phyloP scores from a whole-genome alignment of 2,888 invertebrate genomes.

The Drosophila robusta region DNA sequence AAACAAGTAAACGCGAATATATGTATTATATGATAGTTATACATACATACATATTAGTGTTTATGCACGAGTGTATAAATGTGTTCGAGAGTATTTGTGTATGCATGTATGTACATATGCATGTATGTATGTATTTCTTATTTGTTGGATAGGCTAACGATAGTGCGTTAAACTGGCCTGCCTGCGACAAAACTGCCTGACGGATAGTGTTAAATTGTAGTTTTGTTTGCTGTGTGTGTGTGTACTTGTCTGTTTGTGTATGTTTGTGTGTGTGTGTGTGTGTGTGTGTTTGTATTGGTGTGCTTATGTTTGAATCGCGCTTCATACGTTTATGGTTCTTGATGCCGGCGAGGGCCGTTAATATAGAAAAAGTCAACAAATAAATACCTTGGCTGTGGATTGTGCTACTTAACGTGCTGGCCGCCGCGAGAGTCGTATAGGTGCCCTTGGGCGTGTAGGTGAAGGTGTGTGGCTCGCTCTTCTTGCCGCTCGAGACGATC shows the following conservation, averaged over 20 bases:
- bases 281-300: neutral
- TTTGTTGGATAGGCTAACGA: constrained; percentile 24
- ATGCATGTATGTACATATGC: constrained; percentile 3
- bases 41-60: constrained; percentile 22
- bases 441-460: constrained; percentile 89
- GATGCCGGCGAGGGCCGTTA: constrained; percentile 28
- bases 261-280: constrained; percentile 5
- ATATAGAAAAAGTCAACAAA: constrained; percentile 69
- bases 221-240: constrained; percentile 6
- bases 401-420: constrained; percentile 83
- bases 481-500: constrained; percentile 93
- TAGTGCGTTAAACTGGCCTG: constrained; percentile 39
- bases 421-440: constrained; percentile 82
- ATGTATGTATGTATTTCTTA: constrained; percentile 7
- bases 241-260: constrained; percentile 4
- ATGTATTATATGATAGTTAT: constrained; percentile 8
- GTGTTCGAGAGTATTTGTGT: neutral
- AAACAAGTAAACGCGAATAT: constrained; percentile 16
- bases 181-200: constrained; percentile 45
- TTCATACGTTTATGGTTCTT: constrained; percentile 32
- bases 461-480: constrained; percentile 94
- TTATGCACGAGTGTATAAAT: constrained; percentile 3
- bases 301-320: constrained; percentile 32
- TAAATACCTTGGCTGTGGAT: constrained; percentile 85
- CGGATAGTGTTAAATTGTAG: constrained; percentile 23